A percentile compares a stretch with the other conserved stretches of the same genome.
phyloP scores from a whole-genome alignment of 2,888 invertebrate species.

The Opisthograptis luteolata region DNA sequence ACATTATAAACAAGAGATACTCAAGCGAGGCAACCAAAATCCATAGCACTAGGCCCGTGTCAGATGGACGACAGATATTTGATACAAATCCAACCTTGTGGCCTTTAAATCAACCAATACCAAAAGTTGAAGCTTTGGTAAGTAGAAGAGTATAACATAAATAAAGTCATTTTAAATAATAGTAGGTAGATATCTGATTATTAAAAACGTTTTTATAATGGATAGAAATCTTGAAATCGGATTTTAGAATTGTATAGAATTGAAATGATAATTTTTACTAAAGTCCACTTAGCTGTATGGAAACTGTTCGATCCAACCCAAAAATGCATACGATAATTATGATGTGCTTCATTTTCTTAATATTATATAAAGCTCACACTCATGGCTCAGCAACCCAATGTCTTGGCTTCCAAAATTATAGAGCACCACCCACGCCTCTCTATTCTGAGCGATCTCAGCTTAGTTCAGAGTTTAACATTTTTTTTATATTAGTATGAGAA shows the following conservation, averaged over 20 bases:
- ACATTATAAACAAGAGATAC: slow-evolving; percentile 36
- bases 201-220: neutral
- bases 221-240: too few relatives aligned
- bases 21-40: slow-evolving; percentile 45
- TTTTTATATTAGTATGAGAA: neutral
- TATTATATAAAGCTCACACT: too few relatives aligned
- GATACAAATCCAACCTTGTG: slow-evolving; percentile 85
- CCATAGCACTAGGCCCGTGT: slow-evolving; percentile 48
- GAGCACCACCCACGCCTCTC: too few relatives aligned
- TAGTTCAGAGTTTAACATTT: neutral
- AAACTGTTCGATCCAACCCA: too few relatives aligned
- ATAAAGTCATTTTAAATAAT: neutral
- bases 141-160: slow-evolving; percentile 2
- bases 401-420: too few relatives aligned
- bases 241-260: too few relatives aligned
- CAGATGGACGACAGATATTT: slow-evolving; percentile 85
- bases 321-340: too few relatives aligned
- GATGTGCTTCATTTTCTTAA: too few relatives aligned
- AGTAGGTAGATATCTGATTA: neutral
- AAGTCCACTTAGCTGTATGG: too few relatives aligned
- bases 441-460: neutral
- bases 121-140: slow-evolving; percentile 85
- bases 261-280: too few relatives aligned
- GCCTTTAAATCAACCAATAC: slow-evolving; percentile 87
- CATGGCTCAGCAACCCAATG: too few relatives aligned